Conservation (phyloP, 2,797 vertebrate genomes). For the Sebastes dallii region DNA sequence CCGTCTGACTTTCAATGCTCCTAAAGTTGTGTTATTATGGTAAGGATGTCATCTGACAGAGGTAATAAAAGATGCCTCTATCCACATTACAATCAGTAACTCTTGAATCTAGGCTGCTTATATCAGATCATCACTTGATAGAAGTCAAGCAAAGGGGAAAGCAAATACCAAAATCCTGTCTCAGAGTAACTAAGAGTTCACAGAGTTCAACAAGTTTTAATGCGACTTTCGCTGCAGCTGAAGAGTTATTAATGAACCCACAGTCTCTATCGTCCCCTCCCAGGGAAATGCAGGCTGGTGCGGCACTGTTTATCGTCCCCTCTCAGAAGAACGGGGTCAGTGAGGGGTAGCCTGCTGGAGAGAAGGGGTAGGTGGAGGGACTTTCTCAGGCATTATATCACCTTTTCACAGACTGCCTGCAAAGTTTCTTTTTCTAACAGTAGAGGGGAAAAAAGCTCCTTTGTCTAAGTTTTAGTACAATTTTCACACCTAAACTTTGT, state of each 20-base stretch:
- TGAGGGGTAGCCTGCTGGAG: slow-evolving; percentile 62
- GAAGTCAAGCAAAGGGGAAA: not conserved
- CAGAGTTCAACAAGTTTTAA: slow-evolving; percentile 45
- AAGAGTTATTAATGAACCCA: slow-evolving; percentile 44
- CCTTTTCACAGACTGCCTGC: slow-evolving; percentile 43
- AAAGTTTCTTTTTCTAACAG: slow-evolving; percentile 23
- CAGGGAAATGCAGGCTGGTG: slow-evolving; percentile 46
- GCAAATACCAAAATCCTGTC: not conserved
- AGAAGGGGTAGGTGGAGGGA: slow-evolving; percentile 18
- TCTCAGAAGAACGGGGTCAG: slow-evolving; percentile 59
- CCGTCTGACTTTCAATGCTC: too few relatives aligned
- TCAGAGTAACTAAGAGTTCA: slow-evolving; percentile 35
- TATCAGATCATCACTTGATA: not conserved
- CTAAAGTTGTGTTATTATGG: too few relatives aligned
- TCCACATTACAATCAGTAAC: not conserved
- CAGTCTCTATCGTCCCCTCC: slow-evolving; percentile 42
- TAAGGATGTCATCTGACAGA: too few relatives aligned
- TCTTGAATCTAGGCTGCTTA: not conserved
- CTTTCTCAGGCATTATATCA: slow-evolving; percentile 50
- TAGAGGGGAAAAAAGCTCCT: not conserved
- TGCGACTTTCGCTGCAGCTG: slow-evolving; percentile 8
- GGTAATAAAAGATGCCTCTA: not conserved
- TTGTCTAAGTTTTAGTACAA: not conserved
- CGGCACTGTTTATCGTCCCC: slow-evolving; percentile 56
- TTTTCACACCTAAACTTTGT: not conserved